Evolutionary conservation across 2,888 invertebrate genomes (phyloP).

Genomic region (Conus canariensis): DNA sequence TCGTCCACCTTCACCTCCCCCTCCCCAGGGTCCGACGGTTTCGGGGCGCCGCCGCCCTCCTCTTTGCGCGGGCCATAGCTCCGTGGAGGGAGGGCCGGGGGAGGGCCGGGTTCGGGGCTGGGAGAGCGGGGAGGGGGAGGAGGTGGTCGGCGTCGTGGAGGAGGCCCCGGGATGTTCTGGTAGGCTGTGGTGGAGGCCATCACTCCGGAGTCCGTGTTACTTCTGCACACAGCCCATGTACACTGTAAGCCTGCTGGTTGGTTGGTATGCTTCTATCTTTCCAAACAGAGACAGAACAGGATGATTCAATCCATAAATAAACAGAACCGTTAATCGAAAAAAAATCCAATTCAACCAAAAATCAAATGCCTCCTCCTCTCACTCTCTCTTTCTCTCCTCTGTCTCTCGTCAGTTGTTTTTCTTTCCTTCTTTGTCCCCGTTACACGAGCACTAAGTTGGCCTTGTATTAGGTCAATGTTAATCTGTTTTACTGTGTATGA

Average conservation of each 20-base stretch:
- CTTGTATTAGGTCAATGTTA: too few relatives aligned
- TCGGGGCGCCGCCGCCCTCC: background rate
- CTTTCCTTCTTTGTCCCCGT: too few relatives aligned
- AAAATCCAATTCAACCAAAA: too few relatives aligned
- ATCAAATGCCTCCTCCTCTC: too few relatives aligned
- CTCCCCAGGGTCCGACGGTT: background rate
- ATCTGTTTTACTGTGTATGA: too few relatives aligned
- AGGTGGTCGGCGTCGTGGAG: constrained; percentile 53
- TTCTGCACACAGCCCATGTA: constrained; percentile 44
- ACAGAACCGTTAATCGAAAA: too few relatives aligned
- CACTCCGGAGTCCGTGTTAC: constrained; percentile 60
- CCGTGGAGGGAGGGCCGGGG: constrained; percentile 69
- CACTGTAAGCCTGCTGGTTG: background rate
- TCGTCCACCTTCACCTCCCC: constrained; percentile 47
- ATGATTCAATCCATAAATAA: too few relatives aligned
- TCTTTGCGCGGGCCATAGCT: constrained; percentile 50
- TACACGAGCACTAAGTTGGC: too few relatives aligned
- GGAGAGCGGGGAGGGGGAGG: constrained; percentile 63
- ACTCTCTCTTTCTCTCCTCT: too few relatives aligned
- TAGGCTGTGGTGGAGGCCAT: constrained; percentile 57
- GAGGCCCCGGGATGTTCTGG: constrained; percentile 57
- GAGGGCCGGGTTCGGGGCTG: constrained; percentile 57
- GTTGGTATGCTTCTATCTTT: background rate
- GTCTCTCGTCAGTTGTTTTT: too few relatives aligned
- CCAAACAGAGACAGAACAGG: background rate